Evolutionary conservation across 2,888 invertebrate species (phyloP), one percentile per base, ranked within the genome.

Genomic region (Cheilosia soror): DNA sequence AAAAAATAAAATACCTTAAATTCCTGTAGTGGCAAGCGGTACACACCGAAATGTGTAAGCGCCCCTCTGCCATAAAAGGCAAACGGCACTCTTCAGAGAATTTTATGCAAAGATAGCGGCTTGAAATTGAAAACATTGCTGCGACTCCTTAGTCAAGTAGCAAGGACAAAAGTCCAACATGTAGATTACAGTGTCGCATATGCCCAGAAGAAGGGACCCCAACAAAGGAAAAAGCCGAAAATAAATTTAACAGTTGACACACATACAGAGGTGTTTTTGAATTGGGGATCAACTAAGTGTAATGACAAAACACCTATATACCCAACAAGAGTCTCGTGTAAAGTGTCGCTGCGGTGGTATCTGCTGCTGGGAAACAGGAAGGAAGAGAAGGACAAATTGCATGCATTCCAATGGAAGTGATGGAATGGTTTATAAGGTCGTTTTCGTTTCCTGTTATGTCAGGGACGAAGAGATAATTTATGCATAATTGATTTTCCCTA

Each of bases 401-500:
- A 60, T 68, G 58, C 51, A 76, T 44, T 60, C 68, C 33, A 20
- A 5, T 40, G 20, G 29, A 40, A 29, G 47, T 65, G 55, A 33
- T 33, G 55, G 47, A 75, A 25, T 57, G 51, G 37, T 60, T 66
- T 66, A 40, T 60, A 58, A 51, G 37, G 49, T 29, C 31, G 44
- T 60, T 51, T 60, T 60, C 60, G 20, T 53, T 44, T 42, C 4
- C 4, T 25, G 42, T 53, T 53, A 31, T 31, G 42, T 51, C 62
- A 51, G 2, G 25, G 25, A 72, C 42, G 42, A 49, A 37, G 60
- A 60, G 71, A 60, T 71, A 71, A 71, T 49, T 60, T 68, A 29
- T 77, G 60, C 66, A 77, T 77, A 77, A 68, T 77, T 77, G 76
- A 77, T 77, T 77, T 60, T 60, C 68, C 49, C 29, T 42, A 31